A percentile compares a stretch with the other conserved stretches of the same genome.
These are phyloP conservation scores for Aegotheles bennettii DNA, from an alignment of 2,113 vertebrate species.

Conservation along the genomic window DNA sequence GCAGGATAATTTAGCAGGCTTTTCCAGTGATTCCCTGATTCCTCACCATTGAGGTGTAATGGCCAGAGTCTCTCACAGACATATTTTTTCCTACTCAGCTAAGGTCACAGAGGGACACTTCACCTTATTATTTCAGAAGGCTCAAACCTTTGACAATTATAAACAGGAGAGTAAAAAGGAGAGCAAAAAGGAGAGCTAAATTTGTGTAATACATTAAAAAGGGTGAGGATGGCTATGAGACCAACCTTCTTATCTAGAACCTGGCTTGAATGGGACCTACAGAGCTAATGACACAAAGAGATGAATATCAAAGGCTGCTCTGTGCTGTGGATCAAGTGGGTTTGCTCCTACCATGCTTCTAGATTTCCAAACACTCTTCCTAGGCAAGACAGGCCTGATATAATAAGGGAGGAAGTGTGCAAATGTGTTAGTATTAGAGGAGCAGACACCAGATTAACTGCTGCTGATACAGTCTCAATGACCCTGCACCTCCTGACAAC, in stretches of 20 bases:
- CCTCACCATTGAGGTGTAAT: background rate
- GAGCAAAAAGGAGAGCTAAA: background rate
- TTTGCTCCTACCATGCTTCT: background rate
- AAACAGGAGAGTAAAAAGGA: slow-evolving; percentile 9
- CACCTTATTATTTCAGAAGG: slow-evolving; percentile 45
- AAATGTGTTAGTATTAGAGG: background rate
- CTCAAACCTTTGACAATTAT: slow-evolving; percentile 8
- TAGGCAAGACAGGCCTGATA: background rate
- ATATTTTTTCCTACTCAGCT: slow-evolving; percentile 22
- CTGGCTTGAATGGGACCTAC: background rate
- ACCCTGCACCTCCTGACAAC: background rate
- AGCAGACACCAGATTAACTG: background rate
- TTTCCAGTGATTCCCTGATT: background rate
- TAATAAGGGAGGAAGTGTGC: background rate
- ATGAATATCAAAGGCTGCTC: background rate
- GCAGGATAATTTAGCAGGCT: slow-evolving; percentile 39
- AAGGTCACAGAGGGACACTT: slow-evolving; percentile 21
- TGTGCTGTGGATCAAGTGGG: background rate
- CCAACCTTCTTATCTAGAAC: background rate
- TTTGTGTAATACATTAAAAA: background rate
- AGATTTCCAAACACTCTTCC: background rate
- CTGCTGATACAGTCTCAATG: rapidly evolving
- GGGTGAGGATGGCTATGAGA: background rate
- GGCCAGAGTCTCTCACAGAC: slow-evolving; percentile 1
- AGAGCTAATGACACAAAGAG: background rate